A percentile compares a stretch with the other conserved stretches of the same genome.
Evolutionary conservation across 2,888 invertebrate genomes (phyloP).

Genomic region (Drosophila pseudotakahashii): DNA sequence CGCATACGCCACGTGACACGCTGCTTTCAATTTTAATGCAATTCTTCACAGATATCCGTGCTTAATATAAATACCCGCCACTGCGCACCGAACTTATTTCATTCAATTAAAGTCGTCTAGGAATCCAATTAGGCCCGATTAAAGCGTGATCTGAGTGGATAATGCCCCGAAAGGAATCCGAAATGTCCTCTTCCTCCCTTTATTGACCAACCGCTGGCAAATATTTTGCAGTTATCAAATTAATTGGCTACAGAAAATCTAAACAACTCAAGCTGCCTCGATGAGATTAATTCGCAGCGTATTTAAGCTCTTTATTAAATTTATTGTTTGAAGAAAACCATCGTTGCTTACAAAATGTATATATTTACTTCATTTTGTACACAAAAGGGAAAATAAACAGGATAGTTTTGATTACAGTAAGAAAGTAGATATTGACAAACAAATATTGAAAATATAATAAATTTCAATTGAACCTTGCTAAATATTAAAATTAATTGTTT

Average conservation of each 20-base stretch:
- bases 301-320: neutral
- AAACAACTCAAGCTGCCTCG: neutral
- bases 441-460: too few species aligned
- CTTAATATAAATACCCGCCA: constrained; percentile 27
- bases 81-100: constrained; percentile 44
- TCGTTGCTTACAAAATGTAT: too few species aligned
- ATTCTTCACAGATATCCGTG: constrained; percentile 11
- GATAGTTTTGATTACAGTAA: too few species aligned
- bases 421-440: too few species aligned
- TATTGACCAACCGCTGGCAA: neutral
- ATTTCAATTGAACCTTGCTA: too few species aligned
- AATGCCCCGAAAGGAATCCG: neutral
- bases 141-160: constrained; percentile 2
- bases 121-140: constrained; percentile 25
- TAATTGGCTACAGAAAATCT: constrained; percentile 1
- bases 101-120: constrained; percentile 58
- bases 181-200: neutral
- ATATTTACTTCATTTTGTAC: too few species aligned
- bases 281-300: neutral
- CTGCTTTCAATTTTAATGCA: constrained; percentile 16
- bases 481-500: neutral
- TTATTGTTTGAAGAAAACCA: neutral
- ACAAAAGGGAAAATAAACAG: too few species aligned
- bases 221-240: neutral
- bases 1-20: constrained; percentile 73